A percentile compares a stretch with the other conserved stretches of the same genome.
These are phyloP conservation scores for Diadema setosum DNA, from an alignment of 35 echinoderm and acorn worm species.

Conservation along the genomic window DNA sequence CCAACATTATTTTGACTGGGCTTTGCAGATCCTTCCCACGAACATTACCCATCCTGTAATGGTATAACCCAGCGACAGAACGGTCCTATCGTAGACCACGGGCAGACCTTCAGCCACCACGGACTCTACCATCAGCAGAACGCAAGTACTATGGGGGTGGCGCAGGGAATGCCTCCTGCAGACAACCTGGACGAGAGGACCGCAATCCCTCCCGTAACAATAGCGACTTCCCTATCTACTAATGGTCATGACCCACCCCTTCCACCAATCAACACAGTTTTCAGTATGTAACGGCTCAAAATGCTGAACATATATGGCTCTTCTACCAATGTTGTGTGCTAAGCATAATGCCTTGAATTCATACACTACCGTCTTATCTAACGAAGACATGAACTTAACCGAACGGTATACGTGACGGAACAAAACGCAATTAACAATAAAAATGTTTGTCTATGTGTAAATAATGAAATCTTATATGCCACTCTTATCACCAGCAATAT, in stretches of 20 bases:
- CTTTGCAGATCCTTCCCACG: not conserved
- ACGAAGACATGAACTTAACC: too few species aligned
- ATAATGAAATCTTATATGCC: too few species aligned
- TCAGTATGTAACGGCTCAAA: constrained; percentile 54
- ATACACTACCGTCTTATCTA: too few species aligned
- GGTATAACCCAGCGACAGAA: not conserved
- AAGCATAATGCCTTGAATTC: too few species aligned
- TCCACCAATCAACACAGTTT: constrained; percentile 73
- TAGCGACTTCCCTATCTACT: not conserved
- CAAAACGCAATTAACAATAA: too few species aligned
- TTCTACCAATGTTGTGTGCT: too few species aligned
- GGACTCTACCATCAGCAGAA: constrained; percentile 15
- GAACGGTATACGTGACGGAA: too few species aligned
- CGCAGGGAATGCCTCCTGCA: not conserved
- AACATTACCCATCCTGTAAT: constrained; percentile 5
- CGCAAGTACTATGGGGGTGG: not conserved
- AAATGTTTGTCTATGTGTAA: too few species aligned
- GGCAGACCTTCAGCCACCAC: not conserved
- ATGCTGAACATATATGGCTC: too few species aligned
- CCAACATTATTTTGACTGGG: too few species aligned
- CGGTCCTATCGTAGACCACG: not conserved
- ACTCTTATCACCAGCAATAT: too few species aligned
- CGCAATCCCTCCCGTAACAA: not conserved
- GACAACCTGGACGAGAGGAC: constrained; percentile 7
- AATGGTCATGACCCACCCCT: constrained; percentile 51